phyloP scores from a whole-genome alignment of 2,797 vertebrate genomes.

The Selene dorsalis region DNA sequence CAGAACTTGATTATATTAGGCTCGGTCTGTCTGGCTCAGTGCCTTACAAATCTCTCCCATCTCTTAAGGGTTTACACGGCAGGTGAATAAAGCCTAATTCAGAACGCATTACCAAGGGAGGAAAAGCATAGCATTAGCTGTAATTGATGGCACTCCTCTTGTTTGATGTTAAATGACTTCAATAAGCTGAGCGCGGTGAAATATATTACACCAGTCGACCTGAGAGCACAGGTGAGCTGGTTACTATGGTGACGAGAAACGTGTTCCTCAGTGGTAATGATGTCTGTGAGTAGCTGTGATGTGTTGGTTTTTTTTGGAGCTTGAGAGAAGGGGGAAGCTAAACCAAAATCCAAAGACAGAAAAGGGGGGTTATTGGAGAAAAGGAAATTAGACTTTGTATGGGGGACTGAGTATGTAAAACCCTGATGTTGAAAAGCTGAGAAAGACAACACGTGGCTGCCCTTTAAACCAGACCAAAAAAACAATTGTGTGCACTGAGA shows the following conservation, averaged over 20 bases:
- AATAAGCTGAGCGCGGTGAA: conserved; percentile 76
- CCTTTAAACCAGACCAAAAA: conserved; percentile 22
- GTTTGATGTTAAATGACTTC: conserved; percentile 84
- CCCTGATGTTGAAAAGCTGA: not conserved
- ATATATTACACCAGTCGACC: conserved; percentile 81
- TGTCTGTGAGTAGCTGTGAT: conserved; percentile 68
- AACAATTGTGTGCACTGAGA: not conserved
- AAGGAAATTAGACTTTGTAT: conserved; percentile 37
- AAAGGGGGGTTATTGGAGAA: conserved; percentile 27
- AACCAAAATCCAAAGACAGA: conserved; percentile 6
- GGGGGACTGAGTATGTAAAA: not conserved
- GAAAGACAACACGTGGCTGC: conserved; percentile 43
- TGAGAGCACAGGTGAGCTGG: conserved; percentile 81
- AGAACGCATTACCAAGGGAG: conserved; percentile 71
- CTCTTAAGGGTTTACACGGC: conserved; percentile 71
- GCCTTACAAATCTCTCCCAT: conserved; percentile 64
- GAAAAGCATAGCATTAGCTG: conserved; percentile 74
- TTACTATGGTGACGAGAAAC: conserved; percentile 74
- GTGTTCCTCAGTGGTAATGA: conserved; percentile 74
- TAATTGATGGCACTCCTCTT: conserved; percentile 82
- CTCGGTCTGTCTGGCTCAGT: conserved; percentile 59
- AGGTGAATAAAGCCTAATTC: conserved; percentile 76
- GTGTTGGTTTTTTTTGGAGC: not conserved
- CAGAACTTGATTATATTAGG: conserved; percentile 74
- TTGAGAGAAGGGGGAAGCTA: conserved; percentile 3